These are phyloP conservation scores for Myrmophylax atrothorax DNA, from an alignment of 2,113 vertebrate species.

Conservation along the genomic window DNA sequence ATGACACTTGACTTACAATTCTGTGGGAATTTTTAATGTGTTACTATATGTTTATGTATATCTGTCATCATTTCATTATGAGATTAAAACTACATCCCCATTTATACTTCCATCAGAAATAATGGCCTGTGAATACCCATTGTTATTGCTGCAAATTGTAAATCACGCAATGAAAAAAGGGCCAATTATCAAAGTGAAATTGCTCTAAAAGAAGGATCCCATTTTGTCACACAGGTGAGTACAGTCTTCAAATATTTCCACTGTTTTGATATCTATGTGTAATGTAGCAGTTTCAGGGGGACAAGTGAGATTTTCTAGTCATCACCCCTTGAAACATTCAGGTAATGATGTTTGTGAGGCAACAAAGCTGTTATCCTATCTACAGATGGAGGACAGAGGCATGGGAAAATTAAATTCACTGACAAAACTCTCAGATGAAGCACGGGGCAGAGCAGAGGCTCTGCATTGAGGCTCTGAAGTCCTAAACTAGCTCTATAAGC, in stretches of 20 bases:
- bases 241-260: background rate
- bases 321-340: background rate
- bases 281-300: background rate
- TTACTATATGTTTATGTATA: constrained; percentile 26
- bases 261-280: background rate
- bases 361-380: background rate
- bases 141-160: constrained; percentile 43
- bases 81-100: constrained; percentile 51
- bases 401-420: background rate
- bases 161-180: background rate
- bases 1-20: background rate
- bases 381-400: background rate
- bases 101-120: constrained; percentile 35
- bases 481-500: background rate
- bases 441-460: background rate
- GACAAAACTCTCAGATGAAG: background rate
- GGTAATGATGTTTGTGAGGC: background rate
- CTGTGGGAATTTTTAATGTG: constrained; percentile 41
- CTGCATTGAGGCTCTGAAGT: background rate
- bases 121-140: constrained; percentile 35
- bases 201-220: background rate
- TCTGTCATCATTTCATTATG: constrained; percentile 52
- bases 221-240: background rate
- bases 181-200: background rate
- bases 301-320: background rate